A percentile compares a stretch with the other conserved stretches of the same genome.
Evolutionary conservation across 2,797 vertebrate genomes (phyloP).

Genomic region (Vipera latastei): DNA sequence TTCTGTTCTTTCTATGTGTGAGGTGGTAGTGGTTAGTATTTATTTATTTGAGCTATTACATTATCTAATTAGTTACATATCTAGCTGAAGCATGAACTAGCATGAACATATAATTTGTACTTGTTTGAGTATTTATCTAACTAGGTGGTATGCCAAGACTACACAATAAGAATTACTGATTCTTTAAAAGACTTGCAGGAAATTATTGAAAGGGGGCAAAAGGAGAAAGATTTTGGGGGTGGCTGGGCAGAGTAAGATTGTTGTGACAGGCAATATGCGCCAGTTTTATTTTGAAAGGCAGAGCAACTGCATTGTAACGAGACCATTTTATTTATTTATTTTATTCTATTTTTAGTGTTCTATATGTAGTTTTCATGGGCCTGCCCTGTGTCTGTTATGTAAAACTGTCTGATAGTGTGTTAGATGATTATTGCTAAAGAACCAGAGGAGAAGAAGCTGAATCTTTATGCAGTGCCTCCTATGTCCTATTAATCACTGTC

Average conservation of each 20-base stretch:
- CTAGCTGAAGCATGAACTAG: constrained; percentile 77
- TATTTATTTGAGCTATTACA: constrained; percentile 79
- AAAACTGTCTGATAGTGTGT: constrained; percentile 61
- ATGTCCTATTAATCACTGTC: constrained; percentile 67
- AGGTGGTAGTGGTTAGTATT: constrained; percentile 55
- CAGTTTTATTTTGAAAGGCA: constrained; percentile 48
- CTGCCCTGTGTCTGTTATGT: constrained; percentile 71
- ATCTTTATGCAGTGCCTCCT: constrained; percentile 37
- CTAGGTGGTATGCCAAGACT: constrained; percentile 77
- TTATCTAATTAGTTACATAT: constrained; percentile 82
- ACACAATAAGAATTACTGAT: constrained; percentile 81
- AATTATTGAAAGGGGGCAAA: constrained; percentile 67
- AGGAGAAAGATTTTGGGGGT: constrained; percentile 58
- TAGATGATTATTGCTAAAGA: constrained; percentile 69
- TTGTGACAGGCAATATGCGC: constrained; percentile 62
- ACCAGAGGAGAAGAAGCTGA: constrained; percentile 32
- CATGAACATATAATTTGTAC: constrained; percentile 80
- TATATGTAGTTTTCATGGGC: constrained; percentile 71
- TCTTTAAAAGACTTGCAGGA: constrained; percentile 74
- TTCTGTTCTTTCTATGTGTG: constrained; percentile 64
- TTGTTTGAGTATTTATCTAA: constrained; percentile 80
- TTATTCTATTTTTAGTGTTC: not conserved
- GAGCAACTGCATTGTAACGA: constrained; percentile 77
- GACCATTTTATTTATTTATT: constrained; percentile 66
- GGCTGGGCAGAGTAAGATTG: constrained; percentile 49